A percentile compares a stretch with the other conserved stretches of the same genome.
Evolutionary conservation across 1,140 invertebrate species (phyloP).

Genomic region (Tigriopus japonicus): DNA sequence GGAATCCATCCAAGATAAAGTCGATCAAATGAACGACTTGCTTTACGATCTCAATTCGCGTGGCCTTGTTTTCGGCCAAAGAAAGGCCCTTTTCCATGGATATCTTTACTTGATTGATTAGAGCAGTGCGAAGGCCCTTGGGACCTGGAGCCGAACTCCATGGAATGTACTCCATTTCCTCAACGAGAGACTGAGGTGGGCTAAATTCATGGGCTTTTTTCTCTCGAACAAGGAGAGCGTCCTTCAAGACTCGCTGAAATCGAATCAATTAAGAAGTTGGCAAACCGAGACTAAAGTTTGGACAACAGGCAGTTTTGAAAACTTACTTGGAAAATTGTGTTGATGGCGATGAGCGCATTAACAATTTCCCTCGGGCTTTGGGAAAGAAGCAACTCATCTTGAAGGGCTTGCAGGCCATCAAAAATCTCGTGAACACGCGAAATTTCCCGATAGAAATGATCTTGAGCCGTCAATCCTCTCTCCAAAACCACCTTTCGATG

Average conservation of each 20-base stretch:
- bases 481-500: slow-evolving; percentile 5
- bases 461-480: slow-evolving; percentile 25
- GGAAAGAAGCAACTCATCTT: not conserved
- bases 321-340: slow-evolving; percentile 19
- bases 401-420: not conserved
- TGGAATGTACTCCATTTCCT: slow-evolving; percentile 25
- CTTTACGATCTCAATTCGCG: slow-evolving; percentile 34
- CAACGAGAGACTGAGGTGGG: not conserved
- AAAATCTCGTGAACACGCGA: slow-evolving; percentile 28
- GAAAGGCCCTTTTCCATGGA: slow-evolving; percentile 19
- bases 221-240: slow-evolving; percentile 2
- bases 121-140: slow-evolving; percentile 23
- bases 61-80: slow-evolving; percentile 25
- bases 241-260: not conserved
- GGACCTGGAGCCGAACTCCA: slow-evolving; percentile 27
- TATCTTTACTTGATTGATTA: slow-evolving; percentile 26
- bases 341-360: slow-evolving; percentile 12
- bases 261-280: too few relatives aligned
- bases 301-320: too few relatives aligned
- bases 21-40: slow-evolving; percentile 53
- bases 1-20: slow-evolving; percentile 50
- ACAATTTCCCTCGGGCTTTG: slow-evolving; percentile 4
- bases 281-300: too few relatives aligned
- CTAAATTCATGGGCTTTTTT: slow-evolving; percentile 8
- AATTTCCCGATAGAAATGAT: slow-evolving; percentile 51